A percentile compares a stretch with the other conserved stretches of the same genome.
Evolutionary conservation across 2,797 vertebrate genomes (phyloP).

Genomic region (Valencia hispanica): DNA sequence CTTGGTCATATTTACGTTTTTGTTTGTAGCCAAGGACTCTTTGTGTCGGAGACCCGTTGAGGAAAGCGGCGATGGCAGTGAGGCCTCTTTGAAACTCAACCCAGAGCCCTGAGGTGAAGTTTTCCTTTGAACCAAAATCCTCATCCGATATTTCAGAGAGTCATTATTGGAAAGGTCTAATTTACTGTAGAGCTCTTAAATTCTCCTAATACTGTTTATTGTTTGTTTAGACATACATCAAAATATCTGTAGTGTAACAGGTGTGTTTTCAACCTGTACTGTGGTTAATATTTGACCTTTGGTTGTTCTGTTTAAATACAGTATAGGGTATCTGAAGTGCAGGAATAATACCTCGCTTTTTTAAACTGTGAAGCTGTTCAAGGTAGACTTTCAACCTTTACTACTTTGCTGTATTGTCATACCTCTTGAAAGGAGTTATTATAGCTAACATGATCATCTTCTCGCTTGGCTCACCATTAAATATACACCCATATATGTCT

Average conservation of each 20-base stretch:
- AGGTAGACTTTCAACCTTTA: not conserved
- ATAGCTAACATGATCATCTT: not conserved
- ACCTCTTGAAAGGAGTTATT: not conserved
- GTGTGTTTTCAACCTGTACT: slow-evolving; percentile 7
- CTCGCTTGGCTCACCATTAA: no score
- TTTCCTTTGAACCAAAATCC: not conserved
- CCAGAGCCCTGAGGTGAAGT: slow-evolving; percentile 37
- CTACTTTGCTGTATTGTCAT: not conserved
- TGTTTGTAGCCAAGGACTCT: slow-evolving; percentile 60
- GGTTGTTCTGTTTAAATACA: slow-evolving; percentile 41
- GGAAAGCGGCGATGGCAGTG: slow-evolving; percentile 72
- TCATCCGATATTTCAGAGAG: slow-evolving; percentile 8
- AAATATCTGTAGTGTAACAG: slow-evolving; percentile 28
- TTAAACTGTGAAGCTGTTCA: slow-evolving; percentile 11
- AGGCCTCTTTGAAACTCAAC: slow-evolving; percentile 51
- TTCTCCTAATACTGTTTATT: not conserved
- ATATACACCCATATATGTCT: no score
- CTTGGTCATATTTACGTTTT: slow-evolving; percentile 8
- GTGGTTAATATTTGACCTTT: slow-evolving; percentile 55
- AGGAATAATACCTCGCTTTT: slow-evolving; percentile 17
- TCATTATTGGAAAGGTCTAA: not conserved
- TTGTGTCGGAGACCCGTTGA: slow-evolving; percentile 73
- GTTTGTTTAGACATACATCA: slow-evolving; percentile 12
- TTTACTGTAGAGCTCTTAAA: not conserved
- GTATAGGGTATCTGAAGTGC: slow-evolving; percentile 1